Percentiles rank a stretch among this genome's conserved stretches.
phyloP scores from a whole-genome alignment of 2,888 invertebrate species.

The Amphipoea oculea region DNA sequence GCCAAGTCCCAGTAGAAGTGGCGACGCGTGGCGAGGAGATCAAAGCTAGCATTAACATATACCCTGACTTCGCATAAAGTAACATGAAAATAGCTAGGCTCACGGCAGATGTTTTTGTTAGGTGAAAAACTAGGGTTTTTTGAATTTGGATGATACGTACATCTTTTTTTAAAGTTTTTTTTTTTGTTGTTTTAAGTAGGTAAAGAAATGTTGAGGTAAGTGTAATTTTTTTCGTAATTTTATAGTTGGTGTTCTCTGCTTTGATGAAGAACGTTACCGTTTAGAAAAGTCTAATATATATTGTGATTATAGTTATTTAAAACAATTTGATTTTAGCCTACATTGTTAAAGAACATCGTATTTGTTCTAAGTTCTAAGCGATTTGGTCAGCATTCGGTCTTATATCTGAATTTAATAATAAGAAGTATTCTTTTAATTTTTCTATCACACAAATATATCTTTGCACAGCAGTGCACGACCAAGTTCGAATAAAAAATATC shows the following conservation, averaged over 20 bases:
- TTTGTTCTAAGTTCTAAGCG: background rate
- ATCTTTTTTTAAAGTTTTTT: background rate
- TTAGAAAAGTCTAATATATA: background rate
- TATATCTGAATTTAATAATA: background rate
- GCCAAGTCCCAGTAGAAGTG: conserved; percentile 53
- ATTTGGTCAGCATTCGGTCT: background rate
- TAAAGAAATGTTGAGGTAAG: background rate
- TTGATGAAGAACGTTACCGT: background rate
- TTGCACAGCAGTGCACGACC: background rate
- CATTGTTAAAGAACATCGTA: background rate
- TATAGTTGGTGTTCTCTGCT: background rate
- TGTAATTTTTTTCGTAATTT: background rate
- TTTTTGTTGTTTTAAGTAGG: background rate
- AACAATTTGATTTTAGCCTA: background rate
- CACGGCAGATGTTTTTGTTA: conserved; percentile 42
- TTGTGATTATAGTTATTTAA: background rate
- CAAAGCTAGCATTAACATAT: conserved; percentile 76
- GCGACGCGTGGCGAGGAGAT: conserved; percentile 75
- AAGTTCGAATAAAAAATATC: conserved; percentile 14
- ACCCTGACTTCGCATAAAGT: conserved; percentile 75
- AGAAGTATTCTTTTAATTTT: background rate
- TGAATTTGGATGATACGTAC: background rate
- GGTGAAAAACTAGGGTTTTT: conserved; percentile 11
- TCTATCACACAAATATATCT: too few relatives aligned
- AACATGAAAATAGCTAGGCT: conserved; percentile 43